Evolutionary conservation across 2,113 vertebrate species (phyloP), one percentile per base, ranked within the genome.

Genomic region (Hiodon alosoides): DNA sequence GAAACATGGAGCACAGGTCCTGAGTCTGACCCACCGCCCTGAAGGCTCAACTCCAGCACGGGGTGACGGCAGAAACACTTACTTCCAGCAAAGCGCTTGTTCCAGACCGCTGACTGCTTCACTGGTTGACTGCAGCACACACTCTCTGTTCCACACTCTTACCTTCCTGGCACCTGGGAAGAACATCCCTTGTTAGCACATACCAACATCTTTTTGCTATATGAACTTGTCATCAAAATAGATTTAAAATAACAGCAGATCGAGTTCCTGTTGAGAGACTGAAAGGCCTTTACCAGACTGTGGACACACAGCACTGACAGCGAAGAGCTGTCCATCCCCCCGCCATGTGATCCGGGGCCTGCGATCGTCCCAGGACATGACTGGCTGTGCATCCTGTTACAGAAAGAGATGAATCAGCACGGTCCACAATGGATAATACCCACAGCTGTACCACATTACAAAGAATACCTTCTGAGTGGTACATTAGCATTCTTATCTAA

Each of bases 241-340:
- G 31, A 31, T 31, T 31, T 31, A 31, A 11, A 73, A 62, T 51
- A 9, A 54, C 50, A 16, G n/a, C 10, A 48, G 48, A 68, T 7
- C 2, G 57, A 13, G 31, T 3, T 31, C 53, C 53, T 54, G 2
- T 1, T 17, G 9, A 59, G 31, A 17, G 16, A 10, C 7, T 8
- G 4, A 46, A 60, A 65, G 17, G 72, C 52, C 76, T 84, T 82
- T 93, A 91, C 97, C 94, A 77, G 92, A 94, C 67, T 87, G 87
- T 72, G 88, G 92, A 80, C 97, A 98, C 72, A 98, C 74, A 59
- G 91, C 86, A 46, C 95, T 92, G 81, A 99, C 91, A 5, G 96
- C 96, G 88, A 99, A 94, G 74, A 95, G 93, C 71, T 98, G 96
- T 0, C 97, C 97, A 0, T 99, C 97, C 0, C 96, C 97, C 85